Evolutionary conservation across 2,888 invertebrate genomes (phyloP).

Genomic region (Plagodis pulveraria): DNA sequence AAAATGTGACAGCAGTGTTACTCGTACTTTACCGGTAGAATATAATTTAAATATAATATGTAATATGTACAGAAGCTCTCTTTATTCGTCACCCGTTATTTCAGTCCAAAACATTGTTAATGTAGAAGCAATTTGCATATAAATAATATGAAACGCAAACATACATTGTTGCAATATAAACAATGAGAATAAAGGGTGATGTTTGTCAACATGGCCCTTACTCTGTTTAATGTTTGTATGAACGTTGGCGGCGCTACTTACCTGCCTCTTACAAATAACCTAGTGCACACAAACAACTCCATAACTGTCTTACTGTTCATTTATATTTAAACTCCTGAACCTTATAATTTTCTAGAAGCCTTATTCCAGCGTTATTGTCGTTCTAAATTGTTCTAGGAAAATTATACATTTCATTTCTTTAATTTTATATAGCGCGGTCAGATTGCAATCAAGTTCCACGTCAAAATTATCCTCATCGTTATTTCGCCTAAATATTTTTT

Average conservation of each 20-base stretch:
- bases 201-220: constrained; percentile 75
- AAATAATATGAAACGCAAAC: constrained; percentile 64
- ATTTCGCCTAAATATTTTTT: too few species aligned
- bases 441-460: too few species aligned
- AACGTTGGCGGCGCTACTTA: constrained; percentile 30
- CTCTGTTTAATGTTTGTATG: constrained; percentile 32
- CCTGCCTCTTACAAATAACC: constrained; percentile 26
- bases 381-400: neutral
- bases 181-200: constrained; percentile 70
- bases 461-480: too few species aligned
- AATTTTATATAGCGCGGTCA: neutral
- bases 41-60: constrained; percentile 17
- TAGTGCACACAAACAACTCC: constrained; percentile 19
- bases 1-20: constrained; percentile 20
- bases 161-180: constrained; percentile 66
- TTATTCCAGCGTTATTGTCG: too few species aligned
- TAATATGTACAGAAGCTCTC: constrained; percentile 13
- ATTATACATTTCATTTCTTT: constrained; percentile 5
- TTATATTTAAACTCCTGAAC: constrained; percentile 19
- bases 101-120: constrained; percentile 51
- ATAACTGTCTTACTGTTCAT: constrained; percentile 17
- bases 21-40: constrained; percentile 7
- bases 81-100: constrained; percentile 15
- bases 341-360: constrained; percentile 11
- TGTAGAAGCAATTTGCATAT: constrained; percentile 61